A percentile compares a stretch with the other conserved stretches of the same genome.
Evolutionary conservation across 2,888 invertebrate species (phyloP).

Genomic region (Clunio marinus): DNA sequence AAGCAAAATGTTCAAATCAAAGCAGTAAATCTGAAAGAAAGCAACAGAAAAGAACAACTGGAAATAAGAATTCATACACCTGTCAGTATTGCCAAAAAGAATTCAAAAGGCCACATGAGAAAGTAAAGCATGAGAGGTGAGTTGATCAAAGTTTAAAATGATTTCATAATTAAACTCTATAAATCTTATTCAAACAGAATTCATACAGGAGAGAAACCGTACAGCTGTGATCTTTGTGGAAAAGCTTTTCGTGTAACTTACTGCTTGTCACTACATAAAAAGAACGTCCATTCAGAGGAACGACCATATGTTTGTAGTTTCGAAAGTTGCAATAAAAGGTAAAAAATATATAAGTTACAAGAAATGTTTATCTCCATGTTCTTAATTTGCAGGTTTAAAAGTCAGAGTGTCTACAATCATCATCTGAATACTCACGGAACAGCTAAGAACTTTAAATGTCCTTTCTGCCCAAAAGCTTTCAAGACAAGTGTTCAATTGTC

Average conservation of each 20-base stretch:
- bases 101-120: constrained; percentile 72
- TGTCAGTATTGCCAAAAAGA: constrained; percentile 69
- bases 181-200: not conserved
- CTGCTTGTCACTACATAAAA: constrained; percentile 72
- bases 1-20: not conserved
- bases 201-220: constrained; percentile 64
- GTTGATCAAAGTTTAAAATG: not conserved
- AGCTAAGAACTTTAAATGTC: constrained; percentile 70
- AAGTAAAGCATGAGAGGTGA: constrained; percentile 74
- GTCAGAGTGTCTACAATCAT: constrained; percentile 74
- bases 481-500: constrained; percentile 75
- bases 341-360: constrained; percentile 31
- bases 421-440: constrained; percentile 71
- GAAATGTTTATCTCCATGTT: not conserved
- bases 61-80: constrained; percentile 55
- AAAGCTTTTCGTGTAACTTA: constrained; percentile 76
- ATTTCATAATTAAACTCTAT: not conserved
- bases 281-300: constrained; percentile 68
- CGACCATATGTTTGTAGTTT: constrained; percentile 65
- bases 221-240: constrained; percentile 66
- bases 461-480: constrained; percentile 72
- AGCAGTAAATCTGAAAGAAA: not conserved
- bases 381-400: constrained; percentile 60
- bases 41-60: constrained; percentile 35
- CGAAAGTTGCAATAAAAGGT: constrained; percentile 62